Percentiles rank a stretch among this genome's conserved stretches.
Evolutionary conservation across 2,888 invertebrate species (phyloP).

Genomic region (Hirudinaria manillensis): DNA sequence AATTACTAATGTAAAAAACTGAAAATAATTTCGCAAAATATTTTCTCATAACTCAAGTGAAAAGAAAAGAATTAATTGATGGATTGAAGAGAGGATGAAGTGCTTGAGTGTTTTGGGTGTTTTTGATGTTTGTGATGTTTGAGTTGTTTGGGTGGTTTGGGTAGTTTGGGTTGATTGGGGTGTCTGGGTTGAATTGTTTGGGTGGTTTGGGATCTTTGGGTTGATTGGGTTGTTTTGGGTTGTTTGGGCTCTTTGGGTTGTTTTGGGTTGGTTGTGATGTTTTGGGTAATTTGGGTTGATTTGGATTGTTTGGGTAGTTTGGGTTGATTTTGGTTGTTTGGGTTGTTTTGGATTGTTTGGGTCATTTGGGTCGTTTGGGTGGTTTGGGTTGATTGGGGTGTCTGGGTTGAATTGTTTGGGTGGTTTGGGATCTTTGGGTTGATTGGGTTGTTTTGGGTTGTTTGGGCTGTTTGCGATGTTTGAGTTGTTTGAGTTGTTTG

Average conservation of each 20-base stretch:
- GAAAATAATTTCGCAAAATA: too few relatives aligned
- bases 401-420: background rate
- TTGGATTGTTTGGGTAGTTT: background rate
- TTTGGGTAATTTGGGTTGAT: background rate
- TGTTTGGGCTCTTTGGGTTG: background rate
- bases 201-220: background rate
- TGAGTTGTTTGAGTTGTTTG: background rate
- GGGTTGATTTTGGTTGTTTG: background rate
- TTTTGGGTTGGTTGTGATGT: background rate
- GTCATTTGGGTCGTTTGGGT: background rate
- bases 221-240: background rate
- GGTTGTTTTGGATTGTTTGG: background rate
- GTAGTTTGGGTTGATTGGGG: background rate
- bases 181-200: background rate
- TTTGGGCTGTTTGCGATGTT: background rate
- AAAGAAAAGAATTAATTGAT: too few relatives aligned
- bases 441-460: background rate
- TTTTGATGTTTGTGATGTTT: background rate
- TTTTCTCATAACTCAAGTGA: too few relatives aligned
- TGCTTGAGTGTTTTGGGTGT: background rate
- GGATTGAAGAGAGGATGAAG: too few relatives aligned
- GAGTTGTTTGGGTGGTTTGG: background rate
- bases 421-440: background rate
- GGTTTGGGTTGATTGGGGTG: background rate
- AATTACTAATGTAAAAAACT: too few relatives aligned